Percentiles rank a stretch among this genome's conserved stretches.
Evolutionary conservation across 2,797 vertebrate species (phyloP).

Genomic region (Aselliscus stoliczkanus): DNA sequence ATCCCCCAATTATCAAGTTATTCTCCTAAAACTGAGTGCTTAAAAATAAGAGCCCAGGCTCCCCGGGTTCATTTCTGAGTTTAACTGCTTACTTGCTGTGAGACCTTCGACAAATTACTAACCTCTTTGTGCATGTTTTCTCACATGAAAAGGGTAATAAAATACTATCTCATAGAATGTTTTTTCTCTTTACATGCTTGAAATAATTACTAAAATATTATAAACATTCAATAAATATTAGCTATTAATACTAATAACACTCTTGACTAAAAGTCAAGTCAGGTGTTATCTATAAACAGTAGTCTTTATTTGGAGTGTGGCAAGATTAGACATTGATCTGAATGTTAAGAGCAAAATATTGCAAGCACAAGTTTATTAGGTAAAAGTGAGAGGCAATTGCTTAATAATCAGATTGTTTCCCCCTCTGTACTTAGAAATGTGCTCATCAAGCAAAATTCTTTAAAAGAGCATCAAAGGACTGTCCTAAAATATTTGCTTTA

Average conservation of each 20-base stretch:
- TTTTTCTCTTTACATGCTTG: not conserved
- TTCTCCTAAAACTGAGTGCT: not conserved
- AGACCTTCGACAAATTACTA: not conserved
- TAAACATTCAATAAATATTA: not conserved
- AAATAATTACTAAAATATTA: not conserved
- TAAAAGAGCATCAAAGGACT: not conserved
- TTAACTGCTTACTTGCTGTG: not conserved
- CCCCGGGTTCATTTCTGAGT: not conserved
- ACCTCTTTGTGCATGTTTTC: not conserved
- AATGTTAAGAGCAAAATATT: not conserved
- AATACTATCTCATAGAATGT: not conserved
- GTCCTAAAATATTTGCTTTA: not conserved
- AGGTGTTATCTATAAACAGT: not conserved
- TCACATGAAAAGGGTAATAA: not conserved
- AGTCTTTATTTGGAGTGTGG: not conserved
- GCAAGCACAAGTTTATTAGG: not conserved
- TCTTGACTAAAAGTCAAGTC: not conserved
- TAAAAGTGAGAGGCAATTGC: not conserved
- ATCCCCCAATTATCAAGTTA: not conserved
- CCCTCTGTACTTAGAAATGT: not conserved
- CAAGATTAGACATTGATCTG: not conserved
- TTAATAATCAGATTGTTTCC: not conserved
- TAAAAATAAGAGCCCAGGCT: not conserved
- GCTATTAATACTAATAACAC: not conserved
- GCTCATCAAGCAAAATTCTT: not conserved